These are phyloP conservation scores for Manis javanica DNA, from an alignment of 2,797 vertebrate species.

Conservation along the genomic window DNA sequence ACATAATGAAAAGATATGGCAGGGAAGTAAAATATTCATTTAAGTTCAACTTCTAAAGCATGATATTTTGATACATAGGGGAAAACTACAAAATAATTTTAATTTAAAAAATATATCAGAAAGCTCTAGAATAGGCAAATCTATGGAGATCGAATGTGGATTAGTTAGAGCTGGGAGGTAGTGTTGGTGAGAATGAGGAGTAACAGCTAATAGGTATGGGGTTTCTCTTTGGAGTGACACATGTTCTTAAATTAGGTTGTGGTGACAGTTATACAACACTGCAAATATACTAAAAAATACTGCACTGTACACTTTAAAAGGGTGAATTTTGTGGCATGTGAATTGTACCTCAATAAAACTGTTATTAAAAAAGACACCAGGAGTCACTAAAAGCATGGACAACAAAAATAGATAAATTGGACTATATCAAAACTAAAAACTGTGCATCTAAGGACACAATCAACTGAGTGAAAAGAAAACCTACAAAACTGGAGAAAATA, in stretches of 20 bases:
- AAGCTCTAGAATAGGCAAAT: slow-evolving; percentile 29
- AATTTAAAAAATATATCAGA: slow-evolving; percentile 30
- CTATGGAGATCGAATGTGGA: neutral
- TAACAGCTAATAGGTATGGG: neutral
- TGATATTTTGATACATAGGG: neutral
- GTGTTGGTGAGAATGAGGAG: neutral
- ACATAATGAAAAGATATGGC: slow-evolving; percentile 2
- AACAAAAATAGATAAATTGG: neutral
- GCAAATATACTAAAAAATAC: slow-evolving; percentile 3
- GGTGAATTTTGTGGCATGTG: neutral
- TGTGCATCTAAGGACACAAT: neutral
- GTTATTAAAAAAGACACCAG: neutral
- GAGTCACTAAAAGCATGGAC: neutral
- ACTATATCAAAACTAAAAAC: slow-evolving; percentile 11
- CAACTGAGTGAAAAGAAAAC: neutral
- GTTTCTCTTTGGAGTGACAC: neutral
- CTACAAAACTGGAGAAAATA: neutral
- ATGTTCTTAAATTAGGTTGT: slow-evolving; percentile 23
- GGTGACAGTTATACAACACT: neutral
- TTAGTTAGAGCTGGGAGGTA: neutral
- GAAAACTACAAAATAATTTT: slow-evolving; percentile 5
- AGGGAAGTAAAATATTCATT: slow-evolving; percentile 45
- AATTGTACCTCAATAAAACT: neutral
- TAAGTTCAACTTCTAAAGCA: slow-evolving; percentile 59
- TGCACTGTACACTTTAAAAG: neutral